Percentiles rank a stretch among this genome's conserved stretches.
phyloP scores from a whole-genome alignment of 2,888 invertebrate genomes.

The Hyposoter dolosus region DNA sequence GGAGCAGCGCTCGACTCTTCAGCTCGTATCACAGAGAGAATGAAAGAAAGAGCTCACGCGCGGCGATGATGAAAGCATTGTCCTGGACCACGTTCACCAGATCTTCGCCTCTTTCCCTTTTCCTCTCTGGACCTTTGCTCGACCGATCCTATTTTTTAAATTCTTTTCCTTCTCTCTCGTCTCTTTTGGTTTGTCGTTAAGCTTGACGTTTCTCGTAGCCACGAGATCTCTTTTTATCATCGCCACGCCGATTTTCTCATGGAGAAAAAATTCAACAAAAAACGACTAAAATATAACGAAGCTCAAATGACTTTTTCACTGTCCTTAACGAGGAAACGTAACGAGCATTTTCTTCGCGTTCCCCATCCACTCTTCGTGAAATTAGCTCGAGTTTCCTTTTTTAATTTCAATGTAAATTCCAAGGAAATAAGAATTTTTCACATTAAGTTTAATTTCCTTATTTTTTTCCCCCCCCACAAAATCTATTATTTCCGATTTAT shows the following conservation, averaged over 20 bases:
- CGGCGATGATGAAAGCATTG: constrained; percentile 85
- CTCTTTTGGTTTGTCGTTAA: constrained; percentile 70
- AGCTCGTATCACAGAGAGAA: constrained; percentile 76
- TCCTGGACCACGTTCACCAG: constrained; percentile 81
- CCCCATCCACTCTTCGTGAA: neutral
- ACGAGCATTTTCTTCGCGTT: constrained; percentile 30
- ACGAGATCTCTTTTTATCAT: constrained; percentile 68
- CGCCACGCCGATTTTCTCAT: constrained; percentile 44
- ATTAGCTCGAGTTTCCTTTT: constrained; percentile 10
- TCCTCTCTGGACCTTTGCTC: constrained; percentile 60
- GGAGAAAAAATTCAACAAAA: constrained; percentile 22
- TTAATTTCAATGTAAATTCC: neutral
- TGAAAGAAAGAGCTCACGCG: constrained; percentile 80
- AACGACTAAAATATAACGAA: constrained; percentile 31
- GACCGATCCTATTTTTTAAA: constrained; percentile 56
- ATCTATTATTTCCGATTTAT: neutral
- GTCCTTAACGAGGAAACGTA: constrained; percentile 46
- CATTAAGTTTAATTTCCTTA: neutral
- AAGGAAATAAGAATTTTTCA: neutral
- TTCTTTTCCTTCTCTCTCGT: constrained; percentile 48
- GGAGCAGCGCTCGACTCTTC: constrained; percentile 66
- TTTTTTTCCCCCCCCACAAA: neutral
- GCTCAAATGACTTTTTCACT: constrained; percentile 42
- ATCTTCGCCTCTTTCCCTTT: constrained; percentile 67
- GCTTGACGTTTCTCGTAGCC: constrained; percentile 71